Evolutionary conservation across 2,113 vertebrate genomes (phyloP), one percentile per base, ranked within the genome.

Genomic region (Pandion haliaetus): DNA sequence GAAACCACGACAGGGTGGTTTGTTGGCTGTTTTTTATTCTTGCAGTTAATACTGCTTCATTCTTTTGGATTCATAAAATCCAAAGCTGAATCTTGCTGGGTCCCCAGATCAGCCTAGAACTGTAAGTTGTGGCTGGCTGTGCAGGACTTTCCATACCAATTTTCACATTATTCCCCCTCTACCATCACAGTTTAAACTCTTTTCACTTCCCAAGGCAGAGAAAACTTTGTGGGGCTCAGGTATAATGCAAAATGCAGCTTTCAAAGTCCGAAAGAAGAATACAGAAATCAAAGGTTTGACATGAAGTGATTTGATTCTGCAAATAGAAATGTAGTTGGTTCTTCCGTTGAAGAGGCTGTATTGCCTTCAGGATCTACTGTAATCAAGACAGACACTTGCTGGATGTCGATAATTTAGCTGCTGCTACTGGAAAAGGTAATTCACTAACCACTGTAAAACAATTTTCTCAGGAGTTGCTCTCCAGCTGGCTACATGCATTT

Each of bases 281-380:
- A n/a, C 26, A 88, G 76, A 95, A 95, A 96, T 95, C 91, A 95
- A 96, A 95, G 86, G 54, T 65, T 86, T 94, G 69, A 86, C 59
- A 45, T n/a, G 15, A 95, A 66, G 26, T 44, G 34, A 91, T 86
- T 97, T 89, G 45, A 78, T 93, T 84, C 83, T 74, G 57, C 85
- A 83, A 95, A 91, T 59, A 92, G 73, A 38, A 82, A 16, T 67
- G 72, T 55, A 52, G 76, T 90, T 73, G 73, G 28, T 15, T 94
- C 81, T 86, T 65, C 59, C 14, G 10, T 38, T 87, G 95, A 89
- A 95, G 69, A 86, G 63, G 32, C 57, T 82, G 44, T 82, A 54
- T 84, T 89, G 80, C 88, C 88, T 95, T 82, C 91, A 91, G 86
- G 95, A 94, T 92, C 95, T 88, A 74, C 58, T 81, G 71, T 83